Conservation (phyloP, 2,797 vertebrate species). For the Buphagus erythrorhynchus region DNA sequence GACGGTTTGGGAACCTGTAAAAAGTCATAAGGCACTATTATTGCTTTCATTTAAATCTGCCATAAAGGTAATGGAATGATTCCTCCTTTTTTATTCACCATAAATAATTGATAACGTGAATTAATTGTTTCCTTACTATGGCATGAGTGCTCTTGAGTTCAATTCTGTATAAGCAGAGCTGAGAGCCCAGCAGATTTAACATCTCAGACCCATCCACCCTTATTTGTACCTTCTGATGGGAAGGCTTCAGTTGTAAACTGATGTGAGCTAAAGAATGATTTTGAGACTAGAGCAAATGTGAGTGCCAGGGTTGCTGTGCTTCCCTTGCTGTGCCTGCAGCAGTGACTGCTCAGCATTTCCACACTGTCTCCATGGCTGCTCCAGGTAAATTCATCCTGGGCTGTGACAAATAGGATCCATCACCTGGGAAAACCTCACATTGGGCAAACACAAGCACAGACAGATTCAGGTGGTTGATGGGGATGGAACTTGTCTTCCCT, state of each 20-base stretch:
- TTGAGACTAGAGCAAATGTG: not conserved
- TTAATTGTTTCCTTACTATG: not conserved
- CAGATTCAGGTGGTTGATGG: not conserved
- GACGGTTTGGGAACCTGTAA: conserved; percentile 82
- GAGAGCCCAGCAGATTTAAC: not conserved
- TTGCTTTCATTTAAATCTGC: conserved; percentile 22
- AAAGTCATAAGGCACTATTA: conserved; percentile 25
- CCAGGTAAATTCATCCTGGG: not conserved
- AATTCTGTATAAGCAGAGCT: not conserved
- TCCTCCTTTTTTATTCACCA: not conserved
- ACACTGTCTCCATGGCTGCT: not conserved
- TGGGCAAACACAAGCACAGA: not conserved
- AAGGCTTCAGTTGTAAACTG: not conserved
- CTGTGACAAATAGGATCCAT: not conserved
- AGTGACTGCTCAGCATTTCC: not conserved
- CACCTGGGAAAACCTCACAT: not conserved
- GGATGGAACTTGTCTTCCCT: not conserved
- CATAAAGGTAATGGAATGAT: not conserved
- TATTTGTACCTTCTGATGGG: not conserved
- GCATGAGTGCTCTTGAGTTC: not conserved
- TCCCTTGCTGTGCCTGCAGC: not conserved
- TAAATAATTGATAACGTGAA: not conserved
- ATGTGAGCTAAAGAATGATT: not conserved
- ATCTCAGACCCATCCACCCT: not conserved
- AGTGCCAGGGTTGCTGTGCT: not conserved